A percentile compares a stretch with the other conserved stretches of the same genome.
Conservation (phyloP, 2,888 invertebrate species). For the Auanema freiburgensis region DNA sequence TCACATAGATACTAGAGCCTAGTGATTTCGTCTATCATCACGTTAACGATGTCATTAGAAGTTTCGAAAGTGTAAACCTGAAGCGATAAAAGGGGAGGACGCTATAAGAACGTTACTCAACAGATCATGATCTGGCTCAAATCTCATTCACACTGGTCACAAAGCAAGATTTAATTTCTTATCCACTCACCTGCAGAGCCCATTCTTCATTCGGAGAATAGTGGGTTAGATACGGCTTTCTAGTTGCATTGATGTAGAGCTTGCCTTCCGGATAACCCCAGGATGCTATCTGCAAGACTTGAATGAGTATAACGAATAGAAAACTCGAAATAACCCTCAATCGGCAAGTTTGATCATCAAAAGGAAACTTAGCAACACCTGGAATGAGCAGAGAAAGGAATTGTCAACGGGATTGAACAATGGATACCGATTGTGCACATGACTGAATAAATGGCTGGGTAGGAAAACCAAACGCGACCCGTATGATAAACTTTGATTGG, state of each 20-base stretch:
- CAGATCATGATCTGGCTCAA: background rate
- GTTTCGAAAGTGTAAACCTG: conserved; percentile 5
- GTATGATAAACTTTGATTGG: conserved; percentile 44
- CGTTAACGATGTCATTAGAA: conserved; percentile 3
- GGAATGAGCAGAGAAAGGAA: conserved; percentile 16
- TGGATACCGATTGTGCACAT: conserved; percentile 46
- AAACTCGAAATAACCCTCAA: conserved; percentile 30
- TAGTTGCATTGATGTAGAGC: conserved; percentile 40
- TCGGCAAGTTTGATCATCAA: conserved; percentile 52
- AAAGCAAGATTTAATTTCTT: background rate
- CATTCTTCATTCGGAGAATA: conserved; percentile 55
- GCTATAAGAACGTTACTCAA: background rate
- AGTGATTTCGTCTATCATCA: too few species aligned
- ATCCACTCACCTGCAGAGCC: conserved; percentile 44
- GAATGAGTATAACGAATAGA: background rate
- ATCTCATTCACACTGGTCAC: background rate
- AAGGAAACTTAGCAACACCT: conserved; percentile 52
- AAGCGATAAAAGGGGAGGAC: conserved; percentile 1
- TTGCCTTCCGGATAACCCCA: conserved; percentile 57
- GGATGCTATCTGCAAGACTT: conserved; percentile 45
- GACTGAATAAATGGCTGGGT: conserved; percentile 53
- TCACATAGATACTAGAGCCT: too few species aligned
- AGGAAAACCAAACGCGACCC: conserved; percentile 49
- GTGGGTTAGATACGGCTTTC: conserved; percentile 42
- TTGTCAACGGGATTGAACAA: background rate